Evolutionary conservation across 1,140 invertebrate species (phyloP).

Genomic region (Ladona fulva): DNA sequence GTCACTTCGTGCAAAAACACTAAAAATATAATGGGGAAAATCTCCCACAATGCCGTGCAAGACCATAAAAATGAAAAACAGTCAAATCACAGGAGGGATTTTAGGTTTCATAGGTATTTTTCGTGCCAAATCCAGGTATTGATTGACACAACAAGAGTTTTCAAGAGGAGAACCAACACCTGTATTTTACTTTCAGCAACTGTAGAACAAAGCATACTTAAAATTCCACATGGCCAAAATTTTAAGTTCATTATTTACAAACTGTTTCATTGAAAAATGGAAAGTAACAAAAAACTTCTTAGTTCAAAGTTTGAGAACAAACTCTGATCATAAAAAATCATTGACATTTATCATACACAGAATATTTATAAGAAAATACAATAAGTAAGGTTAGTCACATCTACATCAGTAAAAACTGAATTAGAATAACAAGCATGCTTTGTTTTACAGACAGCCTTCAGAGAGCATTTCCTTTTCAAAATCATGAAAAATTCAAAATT

Average conservation of each 20-base stretch:
- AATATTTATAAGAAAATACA: too few species aligned
- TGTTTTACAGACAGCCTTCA: not conserved
- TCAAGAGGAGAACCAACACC: not conserved
- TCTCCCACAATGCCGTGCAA: slow-evolving; percentile 19
- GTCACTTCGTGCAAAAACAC: slow-evolving; percentile 8
- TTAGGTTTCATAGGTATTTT: not conserved
- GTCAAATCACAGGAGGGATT: not conserved
- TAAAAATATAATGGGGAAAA: slow-evolving; percentile 11
- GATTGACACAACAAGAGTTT: not conserved
- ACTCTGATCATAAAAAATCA: too few species aligned
- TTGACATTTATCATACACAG: too few species aligned
- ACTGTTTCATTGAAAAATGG: too few species aligned
- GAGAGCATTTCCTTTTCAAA: slow-evolving; percentile 1
- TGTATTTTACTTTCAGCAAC: not conserved
- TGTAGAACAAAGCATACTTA: not conserved
- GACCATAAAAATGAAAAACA: slow-evolving; percentile 8
- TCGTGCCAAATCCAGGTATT: slow-evolving; percentile 1
- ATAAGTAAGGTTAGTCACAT: too few species aligned
- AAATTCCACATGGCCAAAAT: not conserved
- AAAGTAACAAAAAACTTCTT: too few species aligned
- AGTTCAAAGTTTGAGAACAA: too few species aligned
- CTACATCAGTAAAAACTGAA: too few species aligned
- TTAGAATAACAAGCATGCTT: not conserved
- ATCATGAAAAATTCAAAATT: not conserved
- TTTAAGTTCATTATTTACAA: not conserved